Evolutionary conservation across 2,888 invertebrate genomes (phyloP).

Genomic region (Hypselothyrea guttata): DNA sequence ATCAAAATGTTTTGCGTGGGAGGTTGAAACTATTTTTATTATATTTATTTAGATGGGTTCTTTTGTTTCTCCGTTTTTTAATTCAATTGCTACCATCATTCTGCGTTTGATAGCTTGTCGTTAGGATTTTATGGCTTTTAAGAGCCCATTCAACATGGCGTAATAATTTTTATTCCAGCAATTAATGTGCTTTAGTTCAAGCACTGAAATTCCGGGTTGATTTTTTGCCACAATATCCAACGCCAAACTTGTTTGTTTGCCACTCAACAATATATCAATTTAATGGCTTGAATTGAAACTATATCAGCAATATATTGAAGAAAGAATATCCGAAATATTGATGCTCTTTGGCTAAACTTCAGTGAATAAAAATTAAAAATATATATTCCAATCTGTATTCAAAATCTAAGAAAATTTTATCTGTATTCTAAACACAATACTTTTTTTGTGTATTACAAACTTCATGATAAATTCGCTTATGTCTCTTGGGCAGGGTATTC

Average conservation of each 20-base stretch:
- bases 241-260: constrained; percentile 33
- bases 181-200: constrained; percentile 59
- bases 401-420: background rate
- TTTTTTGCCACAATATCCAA: constrained; percentile 30
- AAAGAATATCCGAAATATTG: background rate
- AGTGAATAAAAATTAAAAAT: background rate
- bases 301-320: constrained; percentile 10
- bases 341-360: constrained; percentile 10
- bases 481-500: constrained; percentile 9
- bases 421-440: constrained; percentile 1
- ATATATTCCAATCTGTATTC: background rate
- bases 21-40: constrained; percentile 40
- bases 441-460: constrained; percentile 6
- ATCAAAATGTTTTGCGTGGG: constrained; percentile 56
- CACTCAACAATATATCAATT: constrained; percentile 44
- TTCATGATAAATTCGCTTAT: constrained; percentile 15
- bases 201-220: constrained; percentile 63
- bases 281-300: constrained; percentile 29
- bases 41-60: constrained; percentile 56
- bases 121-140: constrained; percentile 54
- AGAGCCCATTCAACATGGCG: constrained; percentile 50
- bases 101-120: constrained; percentile 48
- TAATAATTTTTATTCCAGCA: constrained; percentile 26
- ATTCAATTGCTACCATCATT: constrained; percentile 21
- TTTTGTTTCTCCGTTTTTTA: constrained; percentile 22